These are phyloP conservation scores for Spodoptera exigua DNA, from an alignment of 2,888 invertebrate species.

Conservation along the genomic window DNA sequence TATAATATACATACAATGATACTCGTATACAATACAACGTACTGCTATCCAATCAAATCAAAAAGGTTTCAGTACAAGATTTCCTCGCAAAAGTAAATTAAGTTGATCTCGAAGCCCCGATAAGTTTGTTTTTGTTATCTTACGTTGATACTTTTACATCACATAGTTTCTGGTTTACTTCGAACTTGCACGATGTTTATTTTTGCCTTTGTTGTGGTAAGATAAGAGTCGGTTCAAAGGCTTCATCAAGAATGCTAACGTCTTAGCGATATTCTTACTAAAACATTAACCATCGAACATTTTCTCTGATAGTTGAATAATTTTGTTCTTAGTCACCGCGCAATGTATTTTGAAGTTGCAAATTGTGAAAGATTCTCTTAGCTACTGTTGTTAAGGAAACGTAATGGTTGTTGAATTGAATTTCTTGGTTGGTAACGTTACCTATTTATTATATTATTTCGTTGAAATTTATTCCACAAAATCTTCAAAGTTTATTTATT, in stretches of 20 bases:
- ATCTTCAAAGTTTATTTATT: slow-evolving; percentile 30
- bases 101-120: slow-evolving; percentile 44
- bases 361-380: not conserved
- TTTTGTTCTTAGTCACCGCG: not conserved
- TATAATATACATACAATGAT: no score
- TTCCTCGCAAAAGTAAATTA: slow-evolving; percentile 32
- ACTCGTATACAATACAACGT: not conserved
- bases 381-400: slow-evolving; percentile 9
- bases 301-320: not conserved
- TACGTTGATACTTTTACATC: slow-evolving; percentile 45
- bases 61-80: slow-evolving; percentile 36
- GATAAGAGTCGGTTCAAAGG: slow-evolving; percentile 44
- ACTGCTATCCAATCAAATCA: slow-evolving; percentile 16
- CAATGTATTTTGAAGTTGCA: not conserved
- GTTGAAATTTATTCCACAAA: slow-evolving; percentile 43
- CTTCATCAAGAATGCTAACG: slow-evolving; percentile 14
- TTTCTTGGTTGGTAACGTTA: slow-evolving; percentile 51
- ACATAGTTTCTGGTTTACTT: slow-evolving; percentile 53
- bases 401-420: slow-evolving; percentile 44
- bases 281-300: slow-evolving; percentile 10
- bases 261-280: not conserved
- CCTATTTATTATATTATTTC: slow-evolving; percentile 49
- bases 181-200: slow-evolving; percentile 55
- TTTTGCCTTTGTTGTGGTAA: slow-evolving; percentile 55
- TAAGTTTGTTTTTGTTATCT: slow-evolving; percentile 59